These are phyloP conservation scores for Aspidoscelis tigris DNA, from an alignment of 2,113 vertebrate genomes.

Conservation along the genomic window DNA sequence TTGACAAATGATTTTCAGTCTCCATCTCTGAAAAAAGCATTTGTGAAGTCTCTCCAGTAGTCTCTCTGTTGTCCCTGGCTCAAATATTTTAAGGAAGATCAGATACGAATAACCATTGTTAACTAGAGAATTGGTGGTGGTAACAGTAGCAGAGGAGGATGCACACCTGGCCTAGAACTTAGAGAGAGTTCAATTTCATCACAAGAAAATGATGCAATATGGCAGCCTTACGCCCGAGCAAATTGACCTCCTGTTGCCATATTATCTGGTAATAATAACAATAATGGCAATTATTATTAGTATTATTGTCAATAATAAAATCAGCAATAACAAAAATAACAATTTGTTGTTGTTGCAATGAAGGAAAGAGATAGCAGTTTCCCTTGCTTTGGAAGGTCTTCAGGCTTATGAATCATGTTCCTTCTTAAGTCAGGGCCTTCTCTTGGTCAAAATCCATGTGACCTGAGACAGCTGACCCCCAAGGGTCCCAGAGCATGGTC, in stretches of 20 bases:
- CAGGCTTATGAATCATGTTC: slow-evolving; percentile 16
- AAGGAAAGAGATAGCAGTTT: not conserved
- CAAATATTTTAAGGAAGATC: slow-evolving; percentile 60
- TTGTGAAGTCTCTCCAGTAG: slow-evolving; percentile 57
- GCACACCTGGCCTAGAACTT: not conserved
- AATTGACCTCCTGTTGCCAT: not conserved
- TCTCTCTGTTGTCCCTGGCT: slow-evolving; percentile 63
- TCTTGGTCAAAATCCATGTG: not conserved
- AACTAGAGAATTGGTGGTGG: not conserved
- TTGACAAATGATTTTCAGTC: slow-evolving; percentile 74
- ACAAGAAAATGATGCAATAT: not conserved
- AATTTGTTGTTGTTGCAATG: slow-evolving; percentile 2
- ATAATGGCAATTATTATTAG: too few relatives aligned
- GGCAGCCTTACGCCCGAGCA: not conserved
- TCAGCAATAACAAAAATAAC: too few relatives aligned
- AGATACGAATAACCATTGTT: slow-evolving; percentile 57
- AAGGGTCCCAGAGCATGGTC: too few relatives aligned
- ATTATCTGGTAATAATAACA: not conserved
- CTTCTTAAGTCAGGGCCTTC: not conserved
- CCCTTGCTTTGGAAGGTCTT: not conserved
- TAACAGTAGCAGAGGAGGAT: not conserved
- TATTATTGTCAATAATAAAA: too few relatives aligned
- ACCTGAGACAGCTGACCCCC: too few relatives aligned
- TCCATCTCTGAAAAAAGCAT: slow-evolving; percentile 67
- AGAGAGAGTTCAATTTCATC: not conserved